Percentiles rank a stretch among this genome's conserved stretches.
Evolutionary conservation across 2,888 invertebrate species (phyloP).

Genomic region (Anthrax anthrax): DNA sequence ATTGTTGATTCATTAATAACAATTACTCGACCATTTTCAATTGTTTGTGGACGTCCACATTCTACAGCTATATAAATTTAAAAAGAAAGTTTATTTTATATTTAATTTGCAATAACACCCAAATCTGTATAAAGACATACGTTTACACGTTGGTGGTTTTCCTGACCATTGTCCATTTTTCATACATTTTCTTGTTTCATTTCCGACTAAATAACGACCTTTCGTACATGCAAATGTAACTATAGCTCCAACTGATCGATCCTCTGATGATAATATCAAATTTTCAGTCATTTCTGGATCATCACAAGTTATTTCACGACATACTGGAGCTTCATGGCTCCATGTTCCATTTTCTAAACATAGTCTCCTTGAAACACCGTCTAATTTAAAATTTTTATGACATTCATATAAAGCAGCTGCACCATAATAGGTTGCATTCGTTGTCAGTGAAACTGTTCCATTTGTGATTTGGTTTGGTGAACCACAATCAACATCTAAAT

Average conservation of each 20-base stretch:
- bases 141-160: conserved; percentile 59
- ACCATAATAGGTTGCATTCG: conserved; percentile 80
- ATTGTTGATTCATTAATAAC: conserved; percentile 70
- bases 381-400: conserved; percentile 61
- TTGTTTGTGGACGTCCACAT: conserved; percentile 62
- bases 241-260: conserved; percentile 61
- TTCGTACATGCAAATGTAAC: conserved; percentile 72
- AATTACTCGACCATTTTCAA: conserved; percentile 76
- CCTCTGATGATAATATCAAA: conserved; percentile 43
- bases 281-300: conserved; percentile 47
- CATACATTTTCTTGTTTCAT: conserved; percentile 59
- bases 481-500: conserved; percentile 72
- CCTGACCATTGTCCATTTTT: conserved; percentile 74
- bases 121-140: conserved; percentile 47
- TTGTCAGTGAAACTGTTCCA: conserved; percentile 64
- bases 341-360: conserved; percentile 83
- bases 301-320: conserved; percentile 68
- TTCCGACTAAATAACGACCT: conserved; percentile 66
- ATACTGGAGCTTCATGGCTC: conserved; percentile 72
- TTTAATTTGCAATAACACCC: too few relatives aligned
- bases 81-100: conserved; percentile 2
- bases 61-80: conserved; percentile 56
- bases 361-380: conserved; percentile 66
- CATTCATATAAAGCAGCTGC: conserved; percentile 76
- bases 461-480: conserved; percentile 55